Conservation (phyloP, 2,888 invertebrate species). For the Amiota minor region DNA sequence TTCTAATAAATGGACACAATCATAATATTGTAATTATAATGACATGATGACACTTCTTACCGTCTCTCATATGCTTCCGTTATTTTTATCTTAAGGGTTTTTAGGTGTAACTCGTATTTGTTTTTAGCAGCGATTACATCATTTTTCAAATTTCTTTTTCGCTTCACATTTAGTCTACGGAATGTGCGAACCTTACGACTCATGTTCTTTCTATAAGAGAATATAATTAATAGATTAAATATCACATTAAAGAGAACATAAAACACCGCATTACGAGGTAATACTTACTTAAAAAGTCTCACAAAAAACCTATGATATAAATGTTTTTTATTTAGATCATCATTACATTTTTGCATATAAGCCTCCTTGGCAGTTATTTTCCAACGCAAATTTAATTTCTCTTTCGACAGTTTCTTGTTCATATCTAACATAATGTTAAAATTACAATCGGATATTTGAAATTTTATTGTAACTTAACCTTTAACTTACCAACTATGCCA, state of each 20-base stretch:
- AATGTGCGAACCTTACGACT: slow-evolving; percentile 51
- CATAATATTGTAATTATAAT: background rate
- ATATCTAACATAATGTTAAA: slow-evolving; percentile 26
- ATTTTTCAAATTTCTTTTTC: too few relatives aligned
- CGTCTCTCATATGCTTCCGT: slow-evolving; percentile 55
- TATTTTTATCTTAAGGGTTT: slow-evolving; percentile 50
- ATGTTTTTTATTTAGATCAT: slow-evolving; percentile 50
- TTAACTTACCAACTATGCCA: slow-evolving; percentile 36
- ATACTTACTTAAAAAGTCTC: slow-evolving; percentile 47
- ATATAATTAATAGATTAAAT: too few relatives aligned
- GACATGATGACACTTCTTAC: slow-evolving; percentile 62
- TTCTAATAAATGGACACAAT: slow-evolving; percentile 52
- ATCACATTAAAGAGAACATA: background rate
- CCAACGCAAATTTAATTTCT: slow-evolving; percentile 45
- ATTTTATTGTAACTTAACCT: background rate
- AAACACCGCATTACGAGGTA: background rate
- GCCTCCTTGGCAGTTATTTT: slow-evolving; percentile 43
- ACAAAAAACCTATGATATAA: slow-evolving; percentile 56
- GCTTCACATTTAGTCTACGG: slow-evolving; percentile 44
- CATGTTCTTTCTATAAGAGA: slow-evolving; percentile 53
- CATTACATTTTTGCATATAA: slow-evolving; percentile 48
- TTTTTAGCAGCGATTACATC: too few relatives aligned
- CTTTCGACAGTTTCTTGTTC: slow-evolving; percentile 14
- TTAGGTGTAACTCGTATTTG: background rate
- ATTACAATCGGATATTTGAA: background rate